phyloP scores from a whole-genome alignment of 2,888 invertebrate species.

The Unio pictorum region DNA sequence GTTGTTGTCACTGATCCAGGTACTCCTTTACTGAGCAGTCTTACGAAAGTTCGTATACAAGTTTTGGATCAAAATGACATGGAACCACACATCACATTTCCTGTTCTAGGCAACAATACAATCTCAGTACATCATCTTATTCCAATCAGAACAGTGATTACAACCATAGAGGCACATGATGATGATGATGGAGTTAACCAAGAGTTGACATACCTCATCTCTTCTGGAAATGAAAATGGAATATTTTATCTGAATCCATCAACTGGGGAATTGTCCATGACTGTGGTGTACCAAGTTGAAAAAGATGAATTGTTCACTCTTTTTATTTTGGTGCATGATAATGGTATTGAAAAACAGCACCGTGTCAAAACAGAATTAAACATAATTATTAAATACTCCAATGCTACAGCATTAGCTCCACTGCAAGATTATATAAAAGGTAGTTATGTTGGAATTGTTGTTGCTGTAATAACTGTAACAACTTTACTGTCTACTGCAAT shows the following conservation, averaged over 20 bases:
- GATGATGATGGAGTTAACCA: conserved; percentile 56
- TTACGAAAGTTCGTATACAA: conserved; percentile 33
- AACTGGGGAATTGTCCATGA: conserved; percentile 36
- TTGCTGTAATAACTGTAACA: conserved; percentile 39
- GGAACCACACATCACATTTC: conserved; percentile 56
- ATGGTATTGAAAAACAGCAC: conserved; percentile 27
- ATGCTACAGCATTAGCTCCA: conserved; percentile 20
- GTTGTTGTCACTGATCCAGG: conserved; percentile 43
- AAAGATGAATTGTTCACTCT: conserved; percentile 29
- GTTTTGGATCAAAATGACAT: conserved; percentile 65
- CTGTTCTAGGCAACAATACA: conserved; percentile 50
- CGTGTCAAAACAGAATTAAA: conserved; percentile 26
- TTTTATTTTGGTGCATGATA: conserved; percentile 38
- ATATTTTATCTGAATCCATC: conserved; percentile 40
- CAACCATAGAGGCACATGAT: conserved; percentile 54
- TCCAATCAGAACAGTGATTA: conserved; percentile 48
- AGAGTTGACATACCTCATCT: conserved; percentile 46
- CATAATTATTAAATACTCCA: conserved; percentile 36
- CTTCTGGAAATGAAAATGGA: conserved; percentile 61
- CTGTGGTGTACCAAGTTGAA: conserved; percentile 27
- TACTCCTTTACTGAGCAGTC: conserved; percentile 29
- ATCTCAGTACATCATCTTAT: conserved; percentile 45
- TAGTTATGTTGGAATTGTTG: conserved; percentile 40
- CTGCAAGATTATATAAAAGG: conserved; percentile 20
- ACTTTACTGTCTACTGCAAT: conserved; percentile 41